A percentile compares a stretch with the other conserved stretches of the same genome.
Evolutionary conservation across 2,113 vertebrate genomes (phyloP).

Genomic region (Theristicus caerulescens): DNA sequence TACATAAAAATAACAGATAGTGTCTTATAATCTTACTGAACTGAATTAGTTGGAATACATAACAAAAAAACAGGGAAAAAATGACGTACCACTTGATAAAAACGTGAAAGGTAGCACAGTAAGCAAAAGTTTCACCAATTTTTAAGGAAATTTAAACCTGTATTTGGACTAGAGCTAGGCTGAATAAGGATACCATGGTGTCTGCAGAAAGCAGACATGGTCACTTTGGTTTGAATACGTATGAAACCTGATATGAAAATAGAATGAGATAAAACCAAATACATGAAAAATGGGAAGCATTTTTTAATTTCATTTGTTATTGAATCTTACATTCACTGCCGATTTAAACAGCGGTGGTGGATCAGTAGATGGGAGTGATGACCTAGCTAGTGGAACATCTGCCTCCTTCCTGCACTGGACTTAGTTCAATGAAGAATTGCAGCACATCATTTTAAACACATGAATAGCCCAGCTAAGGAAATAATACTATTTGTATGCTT

Average conservation of each 20-base stretch:
- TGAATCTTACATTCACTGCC: not conserved
- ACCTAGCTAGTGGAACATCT: not conserved
- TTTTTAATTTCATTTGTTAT: not conserved
- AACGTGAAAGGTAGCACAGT: not conserved
- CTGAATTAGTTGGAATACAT: not conserved
- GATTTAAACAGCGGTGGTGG: not conserved
- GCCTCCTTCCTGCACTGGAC: not conserved
- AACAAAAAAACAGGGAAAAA: not conserved
- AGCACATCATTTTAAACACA: not conserved
- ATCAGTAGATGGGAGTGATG: not conserved
- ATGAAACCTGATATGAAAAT: not conserved
- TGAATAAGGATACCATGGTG: not conserved
- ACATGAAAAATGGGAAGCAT: not conserved
- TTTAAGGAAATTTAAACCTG: not conserved
- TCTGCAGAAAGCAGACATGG: not conserved
- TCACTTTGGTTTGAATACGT: not conserved
- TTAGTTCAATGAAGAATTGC: not conserved
- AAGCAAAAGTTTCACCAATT: not conserved
- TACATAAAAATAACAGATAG: not conserved
- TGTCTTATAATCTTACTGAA: not conserved
- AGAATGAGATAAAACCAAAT: not conserved
- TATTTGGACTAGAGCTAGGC: not conserved
- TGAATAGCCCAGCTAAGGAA: not conserved
- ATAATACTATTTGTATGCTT: not conserved
- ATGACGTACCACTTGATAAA: not conserved